Percentiles rank a stretch among this genome's conserved stretches.
These are phyloP conservation scores for Acanthosoma haemorrhoidale DNA, from an alignment of 2,888 invertebrate species.

Conservation along the genomic window DNA sequence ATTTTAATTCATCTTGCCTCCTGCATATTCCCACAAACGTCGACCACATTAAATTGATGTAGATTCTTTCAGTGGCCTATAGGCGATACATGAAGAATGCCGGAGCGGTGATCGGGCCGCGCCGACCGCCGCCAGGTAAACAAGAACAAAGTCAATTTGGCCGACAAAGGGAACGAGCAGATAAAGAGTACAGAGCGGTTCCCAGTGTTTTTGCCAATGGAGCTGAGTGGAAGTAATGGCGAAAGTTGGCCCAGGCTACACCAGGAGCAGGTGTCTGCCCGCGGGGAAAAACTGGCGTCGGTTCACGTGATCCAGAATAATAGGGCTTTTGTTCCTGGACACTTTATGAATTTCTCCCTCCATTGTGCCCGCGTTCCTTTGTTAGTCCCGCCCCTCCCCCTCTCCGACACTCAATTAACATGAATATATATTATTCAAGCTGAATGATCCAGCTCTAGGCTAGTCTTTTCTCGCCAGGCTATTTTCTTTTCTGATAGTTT, in stretches of 20 bases:
- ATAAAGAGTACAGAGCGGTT: slow-evolving; percentile 2
- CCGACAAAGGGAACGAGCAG: not conserved
- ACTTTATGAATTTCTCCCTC: slow-evolving; percentile 38
- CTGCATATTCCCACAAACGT: too few relatives aligned
- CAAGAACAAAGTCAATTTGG: too few relatives aligned
- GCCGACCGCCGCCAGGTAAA: too few relatives aligned
- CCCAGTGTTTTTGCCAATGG: not conserved
- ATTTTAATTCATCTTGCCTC: too few relatives aligned
- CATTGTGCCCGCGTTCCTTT: not conserved
- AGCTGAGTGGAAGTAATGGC: slow-evolving; percentile 1
- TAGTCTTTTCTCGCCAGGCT: not conserved
- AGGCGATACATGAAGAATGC: too few relatives aligned
- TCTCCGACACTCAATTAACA: slow-evolving; percentile 37
- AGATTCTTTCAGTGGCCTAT: too few relatives aligned
- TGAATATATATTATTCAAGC: slow-evolving; percentile 36
- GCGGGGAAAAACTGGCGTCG: slow-evolving; percentile 18
- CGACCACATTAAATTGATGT: too few relatives aligned
- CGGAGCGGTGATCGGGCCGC: too few relatives aligned
- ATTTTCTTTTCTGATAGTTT: slow-evolving; percentile 12
- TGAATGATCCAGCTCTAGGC: slow-evolving; percentile 33
- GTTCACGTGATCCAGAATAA: slow-evolving; percentile 38
- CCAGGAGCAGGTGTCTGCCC: slow-evolving; percentile 20
- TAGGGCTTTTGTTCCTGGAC: slow-evolving; percentile 37
- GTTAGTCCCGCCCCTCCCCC: slow-evolving; percentile 25
- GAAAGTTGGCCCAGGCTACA: slow-evolving; percentile 17